These are phyloP conservation scores for Chaenocephalus aceratus DNA, from an alignment of 2,113 vertebrate species.

Conservation along the genomic window DNA sequence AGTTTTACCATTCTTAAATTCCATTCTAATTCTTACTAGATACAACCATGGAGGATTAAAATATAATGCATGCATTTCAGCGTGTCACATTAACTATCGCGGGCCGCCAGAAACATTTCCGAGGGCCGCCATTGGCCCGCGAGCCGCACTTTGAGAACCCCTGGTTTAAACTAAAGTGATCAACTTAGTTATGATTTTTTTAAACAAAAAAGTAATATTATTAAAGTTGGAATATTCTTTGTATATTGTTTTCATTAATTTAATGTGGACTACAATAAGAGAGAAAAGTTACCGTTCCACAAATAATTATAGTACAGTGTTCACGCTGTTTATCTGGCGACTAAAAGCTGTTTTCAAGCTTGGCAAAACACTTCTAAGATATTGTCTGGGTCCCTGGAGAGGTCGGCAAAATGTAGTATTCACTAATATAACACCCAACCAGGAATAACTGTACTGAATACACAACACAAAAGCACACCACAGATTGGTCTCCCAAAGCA, in stretches of 20 bases:
- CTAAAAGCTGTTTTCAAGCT: constrained; percentile 42
- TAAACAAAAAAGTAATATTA: background rate
- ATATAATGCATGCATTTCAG: too few relatives aligned
- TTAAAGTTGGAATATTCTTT: constrained; percentile 15
- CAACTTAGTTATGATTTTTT: background rate
- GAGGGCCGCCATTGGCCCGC: too few relatives aligned
- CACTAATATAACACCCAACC: constrained; percentile 22
- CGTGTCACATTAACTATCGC: too few relatives aligned
- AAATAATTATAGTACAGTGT: constrained; percentile 50
- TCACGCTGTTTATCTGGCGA: constrained; percentile 55
- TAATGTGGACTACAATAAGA: constrained; percentile 31
- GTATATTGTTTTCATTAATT: constrained; percentile 37
- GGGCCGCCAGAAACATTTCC: too few relatives aligned
- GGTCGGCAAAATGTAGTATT: constrained; percentile 49
- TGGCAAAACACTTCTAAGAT: constrained; percentile 50
- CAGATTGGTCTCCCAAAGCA: constrained; percentile 35
- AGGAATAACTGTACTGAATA: constrained; percentile 33
- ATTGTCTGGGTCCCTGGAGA: constrained; percentile 23
- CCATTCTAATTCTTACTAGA: too few relatives aligned
- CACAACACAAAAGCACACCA: constrained; percentile 32
- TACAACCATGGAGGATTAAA: too few relatives aligned
- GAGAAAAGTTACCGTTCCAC: constrained; percentile 20
- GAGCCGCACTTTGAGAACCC: too few relatives aligned
- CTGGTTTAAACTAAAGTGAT: background rate
- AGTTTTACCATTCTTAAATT: too few relatives aligned